phyloP scores from a whole-genome alignment of 2,888 invertebrate genomes.

The Onthophagus sagittarius region DNA sequence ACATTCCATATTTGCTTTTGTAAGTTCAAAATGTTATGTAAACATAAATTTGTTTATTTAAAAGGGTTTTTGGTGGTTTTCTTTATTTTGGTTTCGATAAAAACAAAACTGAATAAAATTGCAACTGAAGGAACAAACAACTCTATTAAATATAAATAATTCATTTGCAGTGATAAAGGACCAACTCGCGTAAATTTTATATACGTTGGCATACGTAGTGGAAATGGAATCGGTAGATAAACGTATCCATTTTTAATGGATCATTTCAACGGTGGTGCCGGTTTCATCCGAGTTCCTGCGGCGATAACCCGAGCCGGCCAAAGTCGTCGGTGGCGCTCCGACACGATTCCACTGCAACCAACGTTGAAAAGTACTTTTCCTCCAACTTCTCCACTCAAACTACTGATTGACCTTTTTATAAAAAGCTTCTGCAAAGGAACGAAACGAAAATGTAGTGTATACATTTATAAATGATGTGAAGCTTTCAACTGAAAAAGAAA shows the following conservation, averaged over 20 bases:
- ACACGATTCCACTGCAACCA: background rate
- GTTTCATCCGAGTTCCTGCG: background rate
- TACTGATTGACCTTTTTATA: background rate
- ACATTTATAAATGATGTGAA: background rate
- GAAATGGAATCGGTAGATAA: constrained; percentile 11
- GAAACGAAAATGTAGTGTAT: background rate
- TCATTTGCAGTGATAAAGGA: constrained; percentile 7
- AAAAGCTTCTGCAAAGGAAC: background rate
- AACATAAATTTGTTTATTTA: too few species aligned
- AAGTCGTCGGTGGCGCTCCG: background rate
- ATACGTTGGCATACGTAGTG: constrained; percentile 7
- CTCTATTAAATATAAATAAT: constrained; percentile 10
- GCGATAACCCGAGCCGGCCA: background rate
- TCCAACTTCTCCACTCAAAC: background rate
- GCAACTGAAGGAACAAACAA: constrained; percentile 3
- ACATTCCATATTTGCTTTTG: background rate
- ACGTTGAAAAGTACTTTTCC: background rate
- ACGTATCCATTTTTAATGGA: constrained; percentile 6
- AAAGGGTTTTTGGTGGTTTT: too few species aligned
- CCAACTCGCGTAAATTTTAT: constrained; percentile 4
- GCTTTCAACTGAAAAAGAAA: background rate
- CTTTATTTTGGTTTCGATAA: too few species aligned
- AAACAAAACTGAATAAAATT: background rate
- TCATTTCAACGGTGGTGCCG: constrained; percentile 5
- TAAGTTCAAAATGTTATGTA: background rate